Evolutionary conservation across 1,140 invertebrate species (phyloP).

Genomic region (Lethrus apterus): DNA sequence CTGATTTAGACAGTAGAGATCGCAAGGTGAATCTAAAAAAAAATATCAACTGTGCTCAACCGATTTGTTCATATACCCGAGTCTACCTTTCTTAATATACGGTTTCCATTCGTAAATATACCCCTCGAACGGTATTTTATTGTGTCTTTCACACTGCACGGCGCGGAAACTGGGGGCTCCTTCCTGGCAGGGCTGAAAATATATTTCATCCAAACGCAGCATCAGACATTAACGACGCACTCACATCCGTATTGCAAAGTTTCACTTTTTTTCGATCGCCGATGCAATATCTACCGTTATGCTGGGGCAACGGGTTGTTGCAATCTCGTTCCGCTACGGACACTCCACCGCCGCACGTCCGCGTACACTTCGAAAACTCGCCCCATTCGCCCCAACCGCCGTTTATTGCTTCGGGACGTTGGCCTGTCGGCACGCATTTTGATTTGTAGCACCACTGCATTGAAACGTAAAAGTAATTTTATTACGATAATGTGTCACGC

Average conservation of each 20-base stretch:
- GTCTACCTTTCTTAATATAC: constrained; percentile 39
- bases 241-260: constrained; percentile 55
- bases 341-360: constrained; percentile 59
- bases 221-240: constrained; percentile 4
- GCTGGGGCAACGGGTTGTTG: constrained; percentile 49
- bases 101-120: constrained; percentile 47
- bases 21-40: constrained; percentile 44
- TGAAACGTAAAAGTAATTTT: neutral
- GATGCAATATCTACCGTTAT: constrained; percentile 56
- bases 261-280: constrained; percentile 44
- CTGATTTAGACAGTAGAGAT: constrained; percentile 51
- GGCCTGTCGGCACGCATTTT: constrained; percentile 55
- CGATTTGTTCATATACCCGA: too few relatives aligned
- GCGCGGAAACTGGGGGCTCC: constrained; percentile 46
- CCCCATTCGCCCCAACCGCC: constrained; percentile 60
- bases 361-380: constrained; percentile 49
- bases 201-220: neutral
- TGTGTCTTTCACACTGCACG: constrained; percentile 51
- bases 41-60: too few relatives aligned
- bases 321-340: constrained; percentile 44
- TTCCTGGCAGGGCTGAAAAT: constrained; percentile 47
- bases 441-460: constrained; percentile 58
- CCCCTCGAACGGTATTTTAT: constrained; percentile 41
- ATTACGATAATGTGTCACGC: too few relatives aligned
- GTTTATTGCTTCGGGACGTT: constrained; percentile 52